phyloP scores from a whole-genome alignment of 2,888 invertebrate genomes.

The Drosophila paramelanica region DNA sequence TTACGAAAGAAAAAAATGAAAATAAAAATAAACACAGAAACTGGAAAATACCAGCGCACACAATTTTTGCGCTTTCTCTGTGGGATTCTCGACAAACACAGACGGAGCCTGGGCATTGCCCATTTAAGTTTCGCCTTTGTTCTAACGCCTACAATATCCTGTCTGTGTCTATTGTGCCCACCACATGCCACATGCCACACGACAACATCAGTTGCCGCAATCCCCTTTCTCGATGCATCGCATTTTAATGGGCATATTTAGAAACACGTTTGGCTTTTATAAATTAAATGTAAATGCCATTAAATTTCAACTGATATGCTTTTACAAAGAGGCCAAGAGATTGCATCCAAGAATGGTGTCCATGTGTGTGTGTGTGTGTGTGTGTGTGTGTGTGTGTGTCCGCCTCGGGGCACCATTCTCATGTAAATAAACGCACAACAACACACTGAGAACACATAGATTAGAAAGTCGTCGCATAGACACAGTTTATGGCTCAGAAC shows the following conservation, averaged over 20 bases:
- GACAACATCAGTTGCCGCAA: conserved; percentile 6
- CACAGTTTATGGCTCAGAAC: conserved; percentile 32
- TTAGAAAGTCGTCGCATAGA: conserved; percentile 51
- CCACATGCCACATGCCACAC: conserved; percentile 37
- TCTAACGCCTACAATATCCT: conserved; percentile 71
- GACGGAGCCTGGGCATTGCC: conserved; percentile 29
- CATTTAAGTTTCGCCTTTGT: conserved; percentile 47
- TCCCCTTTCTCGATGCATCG: conserved; percentile 4
- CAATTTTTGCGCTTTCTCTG: conserved; percentile 63
- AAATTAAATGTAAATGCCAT: conserved; percentile 78
- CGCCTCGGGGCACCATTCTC: conserved; percentile 43
- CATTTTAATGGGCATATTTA: conserved; percentile 50
- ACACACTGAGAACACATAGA: conserved; percentile 31
- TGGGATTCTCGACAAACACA: conserved; percentile 22
- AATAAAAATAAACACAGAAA: conserved; percentile 28
- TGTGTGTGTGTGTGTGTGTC: background rate
- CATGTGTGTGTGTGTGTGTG: background rate
- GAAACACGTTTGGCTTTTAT: conserved; percentile 68
- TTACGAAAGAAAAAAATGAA: conserved; percentile 1
- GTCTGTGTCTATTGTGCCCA: conserved; percentile 43
- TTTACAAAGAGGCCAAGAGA: conserved; percentile 36
- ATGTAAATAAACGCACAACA: conserved; percentile 43
- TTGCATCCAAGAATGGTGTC: conserved; percentile 45
- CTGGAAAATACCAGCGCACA: conserved; percentile 74
- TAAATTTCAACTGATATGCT: conserved; percentile 56